phyloP scores from a whole-genome alignment of 2,113 vertebrate species.

The Narcine bancroftii region DNA sequence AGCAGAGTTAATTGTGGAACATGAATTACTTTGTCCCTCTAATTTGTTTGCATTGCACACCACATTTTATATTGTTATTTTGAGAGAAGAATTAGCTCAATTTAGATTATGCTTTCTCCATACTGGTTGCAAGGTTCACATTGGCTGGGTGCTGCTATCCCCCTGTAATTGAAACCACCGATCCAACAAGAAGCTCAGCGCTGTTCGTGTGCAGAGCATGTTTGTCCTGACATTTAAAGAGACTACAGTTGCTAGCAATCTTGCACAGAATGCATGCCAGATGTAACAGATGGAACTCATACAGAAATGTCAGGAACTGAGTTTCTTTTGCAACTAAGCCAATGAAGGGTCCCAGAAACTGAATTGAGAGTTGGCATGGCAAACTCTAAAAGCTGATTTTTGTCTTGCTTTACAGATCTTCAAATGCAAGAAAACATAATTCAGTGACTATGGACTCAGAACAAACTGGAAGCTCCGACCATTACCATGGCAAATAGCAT shows the following conservation, averaged over 20 bases:
- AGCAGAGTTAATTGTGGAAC: not conserved
- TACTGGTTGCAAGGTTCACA: not conserved
- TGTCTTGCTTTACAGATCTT: constrained; percentile 22
- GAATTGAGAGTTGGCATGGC: not conserved
- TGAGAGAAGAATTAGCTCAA: not conserved
- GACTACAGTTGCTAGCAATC: not conserved
- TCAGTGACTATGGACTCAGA: constrained; percentile 25
- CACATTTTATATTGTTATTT: not conserved
- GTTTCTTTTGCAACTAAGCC: not conserved
- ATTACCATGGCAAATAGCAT: not conserved
- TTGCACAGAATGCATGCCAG: not conserved
- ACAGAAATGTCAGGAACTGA: not conserved
- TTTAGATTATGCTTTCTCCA: not conserved
- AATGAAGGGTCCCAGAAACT: not conserved
- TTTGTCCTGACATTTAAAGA: not conserved
- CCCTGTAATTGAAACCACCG: not conserved
- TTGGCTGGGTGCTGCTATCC: not conserved
- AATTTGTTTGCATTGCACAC: not conserved
- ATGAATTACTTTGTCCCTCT: not conserved
- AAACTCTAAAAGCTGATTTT: not conserved
- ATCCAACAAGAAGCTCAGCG: not conserved
- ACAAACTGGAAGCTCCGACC: not conserved
- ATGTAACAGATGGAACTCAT: constrained; percentile 2
- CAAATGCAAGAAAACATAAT: not conserved
- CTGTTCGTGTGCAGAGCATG: not conserved